Conservation (phyloP, 2,888 invertebrate genomes). For the Coleophora deauratella region DNA sequence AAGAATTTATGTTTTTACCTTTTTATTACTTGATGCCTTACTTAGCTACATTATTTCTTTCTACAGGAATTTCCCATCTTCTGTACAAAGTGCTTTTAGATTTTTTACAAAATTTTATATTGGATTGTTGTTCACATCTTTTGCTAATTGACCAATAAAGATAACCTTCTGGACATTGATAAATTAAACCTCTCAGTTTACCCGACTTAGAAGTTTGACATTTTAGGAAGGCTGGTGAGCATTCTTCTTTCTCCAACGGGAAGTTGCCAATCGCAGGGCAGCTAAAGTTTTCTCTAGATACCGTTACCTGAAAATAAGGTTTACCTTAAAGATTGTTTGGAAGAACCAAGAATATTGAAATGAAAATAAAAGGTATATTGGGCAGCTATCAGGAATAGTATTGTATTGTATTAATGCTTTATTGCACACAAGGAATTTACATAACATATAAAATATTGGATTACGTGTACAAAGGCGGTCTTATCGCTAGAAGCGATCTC, state of each 20-base stretch:
- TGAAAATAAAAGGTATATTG: no score
- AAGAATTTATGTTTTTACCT: no score
- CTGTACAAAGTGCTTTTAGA: conserved; percentile 46
- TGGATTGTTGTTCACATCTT: conserved; percentile 79
- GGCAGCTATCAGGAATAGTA: no score
- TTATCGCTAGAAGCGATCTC: no score
- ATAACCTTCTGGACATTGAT: conserved; percentile 84
- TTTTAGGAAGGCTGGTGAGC: conserved; percentile 81
- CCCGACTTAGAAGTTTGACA: conserved; percentile 71
- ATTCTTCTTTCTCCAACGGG: conserved; percentile 79
- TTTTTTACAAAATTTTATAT: conserved; percentile 75
- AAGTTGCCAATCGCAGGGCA: conserved; percentile 82
- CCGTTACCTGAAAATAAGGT: conserved; percentile 71
- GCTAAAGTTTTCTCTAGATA: conserved; percentile 63
- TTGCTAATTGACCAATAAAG: conserved; percentile 85
- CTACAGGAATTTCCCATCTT: conserved; percentile 74
- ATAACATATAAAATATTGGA: no score
- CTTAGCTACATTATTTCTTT: conserved; percentile 66
- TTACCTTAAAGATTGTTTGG: no score
- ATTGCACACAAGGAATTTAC: no score
- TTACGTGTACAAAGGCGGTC: no score
- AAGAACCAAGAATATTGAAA: no score
- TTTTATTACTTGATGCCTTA: not conserved
- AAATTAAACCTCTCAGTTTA: conserved; percentile 78
- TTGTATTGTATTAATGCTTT: no score